Evolutionary conservation across 2,797 vertebrate species (phyloP).

Genomic region (Pangasius krempfi): DNA sequence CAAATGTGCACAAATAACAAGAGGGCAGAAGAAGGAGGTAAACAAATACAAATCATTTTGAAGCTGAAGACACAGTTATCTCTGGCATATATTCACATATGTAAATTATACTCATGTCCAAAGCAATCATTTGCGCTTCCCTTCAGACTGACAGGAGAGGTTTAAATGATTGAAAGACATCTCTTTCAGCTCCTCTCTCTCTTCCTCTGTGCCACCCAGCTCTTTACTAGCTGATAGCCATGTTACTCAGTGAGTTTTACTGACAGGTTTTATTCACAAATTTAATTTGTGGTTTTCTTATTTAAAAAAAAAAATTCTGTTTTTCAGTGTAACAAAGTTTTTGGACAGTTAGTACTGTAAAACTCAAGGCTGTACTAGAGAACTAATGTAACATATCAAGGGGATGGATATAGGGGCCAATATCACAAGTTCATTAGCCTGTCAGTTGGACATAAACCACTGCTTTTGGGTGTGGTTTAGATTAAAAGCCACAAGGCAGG

Average conservation of each 20-base stretch:
- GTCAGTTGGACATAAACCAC: neutral
- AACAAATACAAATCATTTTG: neutral
- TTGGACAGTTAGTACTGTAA: neutral
- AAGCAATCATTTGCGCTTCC: neutral
- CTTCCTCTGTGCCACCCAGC: conserved; percentile 23
- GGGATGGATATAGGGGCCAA: neutral
- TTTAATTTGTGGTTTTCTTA: neutral
- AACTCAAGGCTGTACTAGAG: neutral
- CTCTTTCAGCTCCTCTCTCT: neutral
- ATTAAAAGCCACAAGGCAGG: neutral
- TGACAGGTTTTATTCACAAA: too few species aligned
- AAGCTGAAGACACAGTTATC: conserved; percentile 4
- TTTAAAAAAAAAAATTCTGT: neutral
- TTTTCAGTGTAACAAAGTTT: neutral
- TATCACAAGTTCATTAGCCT: too few species aligned
- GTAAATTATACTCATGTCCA: conserved; percentile 6
- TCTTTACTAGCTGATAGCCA: conserved; percentile 15
- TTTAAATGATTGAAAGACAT: conserved; percentile 22
- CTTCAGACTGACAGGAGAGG: conserved; percentile 19
- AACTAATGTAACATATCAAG: neutral
- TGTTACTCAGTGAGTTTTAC: neutral
- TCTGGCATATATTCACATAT: conserved; percentile 7
- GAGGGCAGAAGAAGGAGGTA: neutral
- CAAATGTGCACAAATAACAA: conserved; percentile 4
- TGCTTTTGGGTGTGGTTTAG: neutral